These are phyloP conservation scores for Cardiocondyla obscurior DNA, from an alignment of 1,140 invertebrate genomes.

Conservation along the genomic window DNA sequence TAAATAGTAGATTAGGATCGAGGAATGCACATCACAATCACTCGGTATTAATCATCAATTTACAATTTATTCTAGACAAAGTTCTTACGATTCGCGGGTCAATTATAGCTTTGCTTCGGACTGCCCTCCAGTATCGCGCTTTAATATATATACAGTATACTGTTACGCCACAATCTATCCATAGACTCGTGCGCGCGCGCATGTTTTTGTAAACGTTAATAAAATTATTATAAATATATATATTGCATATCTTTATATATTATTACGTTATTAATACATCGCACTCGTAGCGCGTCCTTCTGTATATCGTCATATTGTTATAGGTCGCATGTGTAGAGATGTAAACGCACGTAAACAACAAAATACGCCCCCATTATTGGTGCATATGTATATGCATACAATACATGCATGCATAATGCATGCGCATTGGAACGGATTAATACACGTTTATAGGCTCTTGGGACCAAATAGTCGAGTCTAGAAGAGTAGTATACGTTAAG, in stretches of 20 bases:
- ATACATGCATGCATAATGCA: constrained; percentile 66
- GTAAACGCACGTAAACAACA: constrained; percentile 60
- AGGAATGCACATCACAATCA: constrained; percentile 67
- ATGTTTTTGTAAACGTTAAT: constrained; percentile 82
- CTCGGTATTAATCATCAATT: constrained; percentile 79
- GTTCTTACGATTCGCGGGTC: constrained; percentile 78
- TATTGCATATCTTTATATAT: constrained; percentile 81
- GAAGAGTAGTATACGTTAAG: constrained; percentile 58
- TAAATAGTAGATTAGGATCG: constrained; percentile 48
- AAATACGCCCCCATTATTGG: constrained; percentile 43
- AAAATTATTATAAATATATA: constrained; percentile 84
- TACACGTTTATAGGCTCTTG: constrained; percentile 76
- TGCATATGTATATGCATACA: constrained; percentile 46
- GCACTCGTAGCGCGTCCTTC: constrained; percentile 52
- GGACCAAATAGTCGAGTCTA: constrained; percentile 69
- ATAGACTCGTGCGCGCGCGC: constrained; percentile 50
- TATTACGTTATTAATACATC: constrained; percentile 70
- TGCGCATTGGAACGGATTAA: constrained; percentile 83
- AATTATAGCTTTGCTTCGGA: constrained; percentile 76
- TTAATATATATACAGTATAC: constrained; percentile 82
- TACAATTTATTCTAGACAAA: constrained; percentile 85
- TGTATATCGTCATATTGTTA: constrained; percentile 42
- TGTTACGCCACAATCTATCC: constrained; percentile 61
- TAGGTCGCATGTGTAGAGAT: constrained; percentile 31
- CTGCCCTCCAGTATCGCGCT: constrained; percentile 64